Evolutionary conservation across 2,113 vertebrate genomes (phyloP).

Genomic region (Vombatus ursinus): DNA sequence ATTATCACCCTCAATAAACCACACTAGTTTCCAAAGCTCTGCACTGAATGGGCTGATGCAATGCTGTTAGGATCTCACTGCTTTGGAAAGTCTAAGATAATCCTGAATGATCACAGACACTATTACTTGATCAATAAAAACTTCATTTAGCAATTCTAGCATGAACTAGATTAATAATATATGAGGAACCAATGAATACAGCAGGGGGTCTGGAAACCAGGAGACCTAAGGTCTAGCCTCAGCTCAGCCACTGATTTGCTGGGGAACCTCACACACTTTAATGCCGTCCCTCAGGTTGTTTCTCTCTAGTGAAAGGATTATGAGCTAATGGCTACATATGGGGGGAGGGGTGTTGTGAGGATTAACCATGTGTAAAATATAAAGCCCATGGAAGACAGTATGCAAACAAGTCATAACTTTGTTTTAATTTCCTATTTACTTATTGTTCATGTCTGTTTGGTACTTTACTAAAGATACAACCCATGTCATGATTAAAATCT

Average conservation of each 20-base stretch:
- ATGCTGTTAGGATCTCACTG: constrained; percentile 26
- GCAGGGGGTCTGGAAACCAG: constrained; percentile 6
- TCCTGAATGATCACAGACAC: constrained; percentile 1
- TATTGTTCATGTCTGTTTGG: constrained; percentile 23
- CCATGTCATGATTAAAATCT: constrained; percentile 2
- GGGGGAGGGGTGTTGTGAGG: not conserved
- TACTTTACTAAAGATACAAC: not conserved
- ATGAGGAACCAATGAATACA: constrained; percentile 19
- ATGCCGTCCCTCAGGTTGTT: not conserved
- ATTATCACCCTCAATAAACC: constrained; percentile 67
- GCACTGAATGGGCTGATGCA: constrained; percentile 29
- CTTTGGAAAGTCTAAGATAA: constrained; percentile 58
- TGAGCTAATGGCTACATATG: constrained; percentile 8
- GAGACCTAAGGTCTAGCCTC: constrained; percentile 3
- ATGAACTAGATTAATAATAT: constrained; percentile 49
- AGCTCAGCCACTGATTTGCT: not conserved
- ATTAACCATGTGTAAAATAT: not conserved
- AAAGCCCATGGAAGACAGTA: constrained; percentile 3
- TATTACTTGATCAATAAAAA: constrained; percentile 63
- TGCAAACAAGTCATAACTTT: not conserved
- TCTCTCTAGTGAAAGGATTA: not conserved
- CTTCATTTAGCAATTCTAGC: constrained; percentile 34
- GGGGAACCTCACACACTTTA: not conserved
- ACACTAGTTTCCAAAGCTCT: constrained; percentile 29
- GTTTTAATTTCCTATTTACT: constrained; percentile 31